Percentiles rank a stretch among this genome's conserved stretches.
phyloP scores from a whole-genome alignment of 2,113 vertebrate species.

The Pseudorectes ferrugineus region DNA sequence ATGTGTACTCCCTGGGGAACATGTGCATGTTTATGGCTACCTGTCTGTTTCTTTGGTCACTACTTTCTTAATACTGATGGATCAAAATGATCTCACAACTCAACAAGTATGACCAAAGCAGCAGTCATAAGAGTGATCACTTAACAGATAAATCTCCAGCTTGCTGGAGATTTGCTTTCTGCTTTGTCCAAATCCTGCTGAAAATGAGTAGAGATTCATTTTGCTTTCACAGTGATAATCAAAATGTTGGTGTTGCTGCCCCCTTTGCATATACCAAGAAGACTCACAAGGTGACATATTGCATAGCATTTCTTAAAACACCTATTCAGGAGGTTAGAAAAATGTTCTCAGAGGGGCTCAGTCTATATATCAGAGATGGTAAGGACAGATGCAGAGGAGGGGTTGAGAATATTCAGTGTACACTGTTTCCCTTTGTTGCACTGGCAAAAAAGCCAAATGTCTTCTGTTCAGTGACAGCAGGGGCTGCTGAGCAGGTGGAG shows the following conservation, averaged over 20 bases:
- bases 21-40: rapidly evolving
- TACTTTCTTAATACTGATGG: background rate
- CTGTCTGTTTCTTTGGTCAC: background rate
- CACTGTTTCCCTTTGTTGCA: background rate
- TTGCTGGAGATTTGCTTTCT: background rate
- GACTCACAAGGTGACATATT: background rate
- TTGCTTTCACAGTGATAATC: background rate
- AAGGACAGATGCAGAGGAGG: background rate
- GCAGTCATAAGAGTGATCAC: background rate
- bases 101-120: background rate
- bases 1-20: background rate
- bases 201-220: background rate
- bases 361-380: background rate
- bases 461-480: background rate
- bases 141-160: background rate
- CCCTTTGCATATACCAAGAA: background rate
- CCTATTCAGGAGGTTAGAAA: background rate
- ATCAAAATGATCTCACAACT: background rate
- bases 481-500: slow-evolving; percentile 28
- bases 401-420: background rate
- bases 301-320: background rate
- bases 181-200: background rate
- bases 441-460: background rate
- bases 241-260: background rate
- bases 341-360: background rate